A percentile compares a stretch with the other conserved stretches of the same genome.
Evolutionary conservation across 2,797 vertebrate genomes (phyloP).

Genomic region (Urosaurus nigricauda): DNA sequence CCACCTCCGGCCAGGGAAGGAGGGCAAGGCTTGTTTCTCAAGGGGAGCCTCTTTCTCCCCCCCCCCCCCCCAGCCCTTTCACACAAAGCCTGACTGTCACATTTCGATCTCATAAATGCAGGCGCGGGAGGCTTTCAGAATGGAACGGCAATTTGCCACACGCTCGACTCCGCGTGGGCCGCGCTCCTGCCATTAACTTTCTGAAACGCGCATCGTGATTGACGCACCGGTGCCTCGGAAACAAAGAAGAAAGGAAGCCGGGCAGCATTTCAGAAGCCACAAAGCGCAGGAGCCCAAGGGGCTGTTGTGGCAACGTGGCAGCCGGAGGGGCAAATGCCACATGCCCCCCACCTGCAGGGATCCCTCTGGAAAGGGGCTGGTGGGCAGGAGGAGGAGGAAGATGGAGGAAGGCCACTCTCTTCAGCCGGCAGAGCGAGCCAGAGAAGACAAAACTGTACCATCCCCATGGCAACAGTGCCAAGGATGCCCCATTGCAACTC

Average conservation of each 20-base stretch:
- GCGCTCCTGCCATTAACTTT: constrained; percentile 14
- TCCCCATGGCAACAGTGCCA: constrained; percentile 43
- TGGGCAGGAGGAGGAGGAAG: neutral
- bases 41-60: neutral
- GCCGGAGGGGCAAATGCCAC: no score
- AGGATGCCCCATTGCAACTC: constrained; percentile 23
- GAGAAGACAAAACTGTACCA: constrained; percentile 22
- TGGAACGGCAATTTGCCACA: neutral
- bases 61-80: neutral
- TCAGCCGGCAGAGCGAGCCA: neutral
- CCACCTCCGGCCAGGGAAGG: no score
- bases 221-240: neutral
- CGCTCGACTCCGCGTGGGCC: constrained; percentile 10
- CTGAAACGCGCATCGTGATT: neutral
- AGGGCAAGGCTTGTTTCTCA: neutral
- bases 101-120: neutral
- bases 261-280: neutral
- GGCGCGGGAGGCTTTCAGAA: constrained; percentile 11
- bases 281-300: neutral
- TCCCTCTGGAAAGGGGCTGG: neutral
- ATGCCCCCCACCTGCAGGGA: no score
- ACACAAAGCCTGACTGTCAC: neutral
- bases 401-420: neutral
- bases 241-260: no score
- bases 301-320: neutral